A percentile compares a stretch with the other conserved stretches of the same genome.
Conservation (phyloP, 2,888 invertebrate genomes). For the Cephalotes varians region DNA sequence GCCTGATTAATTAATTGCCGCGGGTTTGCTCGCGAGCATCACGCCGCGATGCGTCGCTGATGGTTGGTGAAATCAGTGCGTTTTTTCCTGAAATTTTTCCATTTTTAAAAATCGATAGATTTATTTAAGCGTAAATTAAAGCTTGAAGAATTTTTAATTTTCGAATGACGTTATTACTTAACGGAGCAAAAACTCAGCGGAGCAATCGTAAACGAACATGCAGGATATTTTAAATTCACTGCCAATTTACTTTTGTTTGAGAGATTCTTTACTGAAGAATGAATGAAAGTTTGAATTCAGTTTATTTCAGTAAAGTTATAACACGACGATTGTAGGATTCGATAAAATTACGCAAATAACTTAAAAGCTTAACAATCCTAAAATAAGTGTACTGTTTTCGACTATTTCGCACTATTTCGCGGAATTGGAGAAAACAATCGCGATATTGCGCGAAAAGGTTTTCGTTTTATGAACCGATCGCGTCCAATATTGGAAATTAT, state of each 20-base stretch:
- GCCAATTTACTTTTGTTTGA: not conserved
- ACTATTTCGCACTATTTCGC: not conserved
- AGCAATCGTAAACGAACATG: not conserved
- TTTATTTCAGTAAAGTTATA: not conserved
- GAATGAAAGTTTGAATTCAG: not conserved
- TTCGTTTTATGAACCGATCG: constrained; percentile 35
- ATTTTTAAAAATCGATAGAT: constrained; percentile 10
- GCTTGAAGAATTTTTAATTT: not conserved
- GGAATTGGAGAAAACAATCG: constrained; percentile 35
- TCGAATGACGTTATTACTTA: not conserved
- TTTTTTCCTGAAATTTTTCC: not conserved
- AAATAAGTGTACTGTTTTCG: not conserved
- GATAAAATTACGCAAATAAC: constrained; percentile 7
- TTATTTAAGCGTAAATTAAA: constrained; percentile 16
- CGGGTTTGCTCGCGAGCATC: constrained; percentile 40
- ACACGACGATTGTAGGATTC: not conserved
- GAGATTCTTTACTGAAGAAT: no score
- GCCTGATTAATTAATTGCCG: constrained; percentile 68
- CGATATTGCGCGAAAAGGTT: constrained; percentile 38
- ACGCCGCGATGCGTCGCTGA: constrained; percentile 10
- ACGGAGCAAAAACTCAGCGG: not conserved
- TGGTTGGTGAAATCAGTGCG: constrained; percentile 19
- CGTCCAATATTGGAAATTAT: constrained; percentile 40
- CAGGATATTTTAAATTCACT: not conserved
- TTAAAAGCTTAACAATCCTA: not conserved